A percentile compares a stretch with the other conserved stretches of the same genome.
Evolutionary conservation across 2,797 vertebrate genomes (phyloP).

Genomic region (Menidia menidia): DNA sequence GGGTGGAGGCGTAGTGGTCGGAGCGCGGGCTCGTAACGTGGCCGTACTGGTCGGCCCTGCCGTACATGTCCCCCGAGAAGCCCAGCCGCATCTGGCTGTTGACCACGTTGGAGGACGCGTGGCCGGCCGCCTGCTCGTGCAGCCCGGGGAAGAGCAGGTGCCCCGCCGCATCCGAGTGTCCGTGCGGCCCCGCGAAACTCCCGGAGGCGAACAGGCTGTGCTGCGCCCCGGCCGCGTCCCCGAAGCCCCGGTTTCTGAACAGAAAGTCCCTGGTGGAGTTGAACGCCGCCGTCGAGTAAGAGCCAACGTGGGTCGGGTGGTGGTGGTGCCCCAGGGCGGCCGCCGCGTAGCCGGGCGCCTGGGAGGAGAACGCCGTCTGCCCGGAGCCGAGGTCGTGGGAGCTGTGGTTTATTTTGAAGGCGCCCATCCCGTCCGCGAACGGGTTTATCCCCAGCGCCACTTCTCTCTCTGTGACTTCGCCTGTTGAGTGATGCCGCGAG

Average conservation of each 20-base stretch:
- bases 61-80: constrained; percentile 99
- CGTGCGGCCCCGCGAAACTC: constrained; percentile 93
- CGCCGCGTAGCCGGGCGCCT: constrained; percentile 95
- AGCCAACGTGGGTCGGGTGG: constrained; percentile 96
- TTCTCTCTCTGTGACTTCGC: constrained; percentile 97
- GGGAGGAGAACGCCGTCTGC: constrained; percentile 96
- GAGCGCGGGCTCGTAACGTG: constrained; percentile 97
- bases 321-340: constrained; percentile 95
- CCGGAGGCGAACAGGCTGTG: constrained; percentile 93
- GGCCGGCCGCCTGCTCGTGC: constrained; percentile 94
- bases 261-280: constrained; percentile 99
- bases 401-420: constrained; percentile 99
- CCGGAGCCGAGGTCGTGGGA: constrained; percentile 95
- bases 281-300: constrained; percentile 97
- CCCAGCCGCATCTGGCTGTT: constrained; percentile 98
- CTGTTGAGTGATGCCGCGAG: constrained; percentile 97
- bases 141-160: constrained; percentile 98
- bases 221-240: constrained; percentile 93
- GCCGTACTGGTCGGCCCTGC: constrained; percentile 95
- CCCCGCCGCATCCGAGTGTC: constrained; percentile 94
- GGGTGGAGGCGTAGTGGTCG: constrained; percentile 95
- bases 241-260: constrained; percentile 97
- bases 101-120: constrained; percentile 96
- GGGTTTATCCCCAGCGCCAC: constrained; percentile 98
- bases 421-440: constrained; percentile 98